Evolutionary conservation across 2,113 vertebrate species (phyloP), one percentile per base, ranked within the genome.

Genomic region (Tetraodon nigroviridis): DNA sequence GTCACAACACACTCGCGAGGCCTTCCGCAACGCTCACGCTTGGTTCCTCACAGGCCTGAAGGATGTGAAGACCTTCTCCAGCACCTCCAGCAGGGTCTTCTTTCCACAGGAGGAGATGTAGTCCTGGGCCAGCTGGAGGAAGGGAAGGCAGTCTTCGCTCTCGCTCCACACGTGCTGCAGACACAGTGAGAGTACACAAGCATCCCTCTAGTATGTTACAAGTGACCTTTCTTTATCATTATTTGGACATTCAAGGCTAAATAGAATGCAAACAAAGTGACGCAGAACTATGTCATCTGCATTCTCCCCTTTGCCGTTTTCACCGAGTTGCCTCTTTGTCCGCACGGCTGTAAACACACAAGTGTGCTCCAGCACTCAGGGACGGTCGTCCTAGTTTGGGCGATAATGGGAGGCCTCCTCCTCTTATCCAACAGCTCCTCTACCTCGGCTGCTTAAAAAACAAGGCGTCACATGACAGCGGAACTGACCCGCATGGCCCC

Each of bases 71-170:
- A 99, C 96, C 88, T 96, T 98, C 85, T 98, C 95, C 90, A 99
- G 65, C 84, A 99, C 93, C 91, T 99, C 96, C 61, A 94, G 91
- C 73, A 99, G 93, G 0, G 96, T 99, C 89, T 99, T 99, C 88
- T 98, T 96, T 82, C 96, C 96, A 11, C 96, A 99, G 72, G 96
- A 98, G 40, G 96, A 98, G 86, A 99, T 98, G 88, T 99, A 99
- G 76, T 99, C 96, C 87, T 99, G 96, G 2, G 96, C 96, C 0
- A 98, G 87, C 87, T 99, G 96, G 69, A 99, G 88, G 74, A 97
- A 99, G 56, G 95, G 96, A 72, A 99, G 92, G 87, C 96, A 99
- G 87, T 99, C 96, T 80, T 98, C 96, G 6, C 96, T 99, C 87
- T 99, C 96, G 5, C 96, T 99, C 96, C 96, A 99, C 76, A 99